Conservation (phyloP, 92 coral and sea anemone species). For the Zoanthus sansibaricus region DNA sequence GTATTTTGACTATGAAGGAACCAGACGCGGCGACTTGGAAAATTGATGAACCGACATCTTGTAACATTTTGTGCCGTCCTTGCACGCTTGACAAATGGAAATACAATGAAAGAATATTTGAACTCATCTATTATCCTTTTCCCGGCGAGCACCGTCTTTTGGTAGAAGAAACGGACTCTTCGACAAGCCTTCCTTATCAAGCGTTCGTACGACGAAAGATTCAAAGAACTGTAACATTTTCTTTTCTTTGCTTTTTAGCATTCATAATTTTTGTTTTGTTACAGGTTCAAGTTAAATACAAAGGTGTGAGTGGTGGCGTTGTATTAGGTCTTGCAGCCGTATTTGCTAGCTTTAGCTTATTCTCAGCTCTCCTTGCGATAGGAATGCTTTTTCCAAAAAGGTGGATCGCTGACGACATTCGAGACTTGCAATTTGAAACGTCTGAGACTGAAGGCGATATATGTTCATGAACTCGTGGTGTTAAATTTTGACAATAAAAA, state of each 20-base stretch:
- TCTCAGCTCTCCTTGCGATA: not conserved
- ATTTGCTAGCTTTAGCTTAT: not conserved
- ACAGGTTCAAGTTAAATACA: slow-evolving; percentile 12
- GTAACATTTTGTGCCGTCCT: slow-evolving; percentile 15
- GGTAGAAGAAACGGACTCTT: slow-evolving; percentile 13
- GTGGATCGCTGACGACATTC: not conserved
- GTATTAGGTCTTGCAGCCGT: slow-evolving; percentile 8
- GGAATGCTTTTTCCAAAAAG: slow-evolving; percentile 23
- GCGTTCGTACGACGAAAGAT: slow-evolving; percentile 36
- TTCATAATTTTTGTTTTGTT: not conserved
- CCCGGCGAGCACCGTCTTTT: slow-evolving; percentile 35
- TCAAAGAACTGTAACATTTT: not conserved
- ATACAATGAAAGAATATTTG: slow-evolving; percentile 20
- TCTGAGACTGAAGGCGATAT: not conserved
- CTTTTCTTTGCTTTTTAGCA: slow-evolving; percentile 7
- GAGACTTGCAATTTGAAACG: slow-evolving; percentile 12
- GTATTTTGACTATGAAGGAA: not conserved
- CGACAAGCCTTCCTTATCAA: slow-evolving; percentile 7
- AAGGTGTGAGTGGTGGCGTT: slow-evolving; percentile 1
- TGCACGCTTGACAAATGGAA: slow-evolving; percentile 29
- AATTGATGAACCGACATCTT: not conserved
- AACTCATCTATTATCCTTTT: slow-evolving; percentile 31
- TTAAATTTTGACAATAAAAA: no score
- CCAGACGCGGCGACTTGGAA: slow-evolving; percentile 24
- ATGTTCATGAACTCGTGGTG: no score